A percentile compares a stretch with the other conserved stretches of the same genome.
Evolutionary conservation across 2,888 invertebrate species (phyloP).

Genomic region (Eristalis tenax): DNA sequence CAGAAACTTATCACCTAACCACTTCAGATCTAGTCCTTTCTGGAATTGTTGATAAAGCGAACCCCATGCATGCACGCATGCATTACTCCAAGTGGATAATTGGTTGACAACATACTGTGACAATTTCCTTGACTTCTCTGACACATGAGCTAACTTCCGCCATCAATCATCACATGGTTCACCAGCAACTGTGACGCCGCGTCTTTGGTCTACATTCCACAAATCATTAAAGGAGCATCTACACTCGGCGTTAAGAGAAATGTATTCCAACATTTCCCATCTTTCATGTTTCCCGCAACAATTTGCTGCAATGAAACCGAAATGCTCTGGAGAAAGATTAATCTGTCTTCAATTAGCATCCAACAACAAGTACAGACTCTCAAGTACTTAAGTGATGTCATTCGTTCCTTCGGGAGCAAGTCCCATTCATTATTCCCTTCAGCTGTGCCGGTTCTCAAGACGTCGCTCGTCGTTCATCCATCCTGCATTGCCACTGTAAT

Average conservation of each 20-base stretch:
- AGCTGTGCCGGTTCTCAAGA: conserved; percentile 20
- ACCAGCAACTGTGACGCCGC: background rate
- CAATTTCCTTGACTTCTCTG: too few relatives aligned
- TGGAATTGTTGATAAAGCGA: too few relatives aligned
- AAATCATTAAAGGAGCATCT: conserved; percentile 1
- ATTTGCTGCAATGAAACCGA: conserved; percentile 33
- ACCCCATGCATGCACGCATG: too few relatives aligned
- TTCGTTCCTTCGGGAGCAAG: conserved; percentile 1
- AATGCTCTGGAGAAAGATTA: conserved; percentile 12
- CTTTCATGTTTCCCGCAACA: conserved; percentile 53
- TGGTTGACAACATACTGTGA: too few relatives aligned
- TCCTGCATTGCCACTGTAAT: background rate
- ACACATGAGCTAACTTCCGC: too few relatives aligned
- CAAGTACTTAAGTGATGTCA: conserved; percentile 2
- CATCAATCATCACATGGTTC: background rate
- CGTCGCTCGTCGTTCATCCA: background rate
- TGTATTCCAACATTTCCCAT: conserved; percentile 20
- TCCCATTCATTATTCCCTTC: conserved; percentile 7
- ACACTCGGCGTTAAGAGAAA: background rate
- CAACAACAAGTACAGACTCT: conserved; percentile 1
- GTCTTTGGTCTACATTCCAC: conserved; percentile 11
- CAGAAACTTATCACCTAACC: too few relatives aligned
- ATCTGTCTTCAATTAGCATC: conserved; percentile 41
- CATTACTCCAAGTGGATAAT: too few relatives aligned
- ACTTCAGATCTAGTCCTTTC: too few relatives aligned